These are phyloP conservation scores for Rhabdomys pumilio DNA, from an alignment of 2,797 vertebrate species.

Conservation along the genomic window DNA sequence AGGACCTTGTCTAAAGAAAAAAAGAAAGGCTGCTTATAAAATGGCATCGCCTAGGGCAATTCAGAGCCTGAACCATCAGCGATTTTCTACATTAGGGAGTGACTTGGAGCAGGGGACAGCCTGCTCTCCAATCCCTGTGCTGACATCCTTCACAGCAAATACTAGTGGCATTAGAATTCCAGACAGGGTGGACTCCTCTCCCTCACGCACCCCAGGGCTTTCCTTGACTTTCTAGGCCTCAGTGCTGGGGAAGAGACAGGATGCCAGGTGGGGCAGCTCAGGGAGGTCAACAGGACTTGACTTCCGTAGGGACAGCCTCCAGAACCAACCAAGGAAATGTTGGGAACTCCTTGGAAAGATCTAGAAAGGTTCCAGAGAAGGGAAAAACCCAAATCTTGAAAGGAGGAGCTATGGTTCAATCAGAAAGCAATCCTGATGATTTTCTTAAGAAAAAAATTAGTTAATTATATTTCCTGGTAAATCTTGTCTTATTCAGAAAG, in stretches of 20 bases:
- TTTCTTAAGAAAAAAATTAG: background rate
- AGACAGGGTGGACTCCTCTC: background rate
- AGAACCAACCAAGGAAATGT: background rate
- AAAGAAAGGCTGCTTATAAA: background rate
- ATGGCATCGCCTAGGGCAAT: background rate
- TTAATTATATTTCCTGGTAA: constrained; percentile 22
- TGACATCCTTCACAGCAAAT: background rate
- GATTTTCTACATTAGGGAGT: background rate
- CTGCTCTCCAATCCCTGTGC: background rate
- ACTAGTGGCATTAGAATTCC: background rate
- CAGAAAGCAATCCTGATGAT: background rate
- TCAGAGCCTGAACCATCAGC: background rate
- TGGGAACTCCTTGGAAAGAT: background rate
- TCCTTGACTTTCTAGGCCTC: background rate
- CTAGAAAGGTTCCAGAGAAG: background rate
- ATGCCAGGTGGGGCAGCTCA: background rate
- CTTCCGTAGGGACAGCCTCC: fast-evolving
- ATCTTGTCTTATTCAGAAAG: constrained; percentile 6
- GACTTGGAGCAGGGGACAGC: background rate
- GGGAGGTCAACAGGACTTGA: fast-evolving
- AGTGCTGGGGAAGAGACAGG: background rate
- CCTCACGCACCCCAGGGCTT: background rate
- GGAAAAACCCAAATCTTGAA: background rate
- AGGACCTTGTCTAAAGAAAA: background rate
- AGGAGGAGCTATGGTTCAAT: constrained; percentile 1